Base-by-base conservation (phyloP, 2,113 vertebrate genomes). In the Sphyrna mokarran region DNA sequence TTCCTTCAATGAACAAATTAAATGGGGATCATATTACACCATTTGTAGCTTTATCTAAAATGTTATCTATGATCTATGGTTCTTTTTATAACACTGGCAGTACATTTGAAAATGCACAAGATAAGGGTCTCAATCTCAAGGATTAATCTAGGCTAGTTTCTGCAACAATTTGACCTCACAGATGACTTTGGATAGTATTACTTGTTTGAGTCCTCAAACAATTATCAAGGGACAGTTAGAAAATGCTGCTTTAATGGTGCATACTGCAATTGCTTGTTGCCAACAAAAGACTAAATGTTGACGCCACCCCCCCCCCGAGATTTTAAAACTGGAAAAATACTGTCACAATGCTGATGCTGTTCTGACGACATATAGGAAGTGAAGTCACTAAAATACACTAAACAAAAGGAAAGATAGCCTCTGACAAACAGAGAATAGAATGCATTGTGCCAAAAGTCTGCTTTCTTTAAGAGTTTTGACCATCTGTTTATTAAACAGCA, bases 61-160 rank as follows among this genome's bases (percentile, higher is more conserved):
- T 0, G 97, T 97, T 98, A 97, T 98, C 98, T 96, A 97, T 89
- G 97, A 97, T 97, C 96, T 96, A 96, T 96, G 97, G 97, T 96
- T 96, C 97, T 86, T 98, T 98, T 98, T 98, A 98, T 97, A 98
- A 97, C 97, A 96, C 96, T 7, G 33, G 97, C 96, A 96, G 96
- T 97, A 96, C 96, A 97, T 98, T 97, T 95, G 70, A 97, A 98
- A 97, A 96, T 97, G 97, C 97, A 97, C 96, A 97, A 97, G 97
- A 98, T 98, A 97, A 97, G 97, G 96, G 94, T 98, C 98, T 98
- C 98, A 97, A 98, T 98, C 98, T 98, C 97, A 96, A 1, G 97
- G 98, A 98, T 98, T 98, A 98, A 97, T 98, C 98, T 98, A 97
- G 96, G 97, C 97, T 97, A 96, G 96, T 96, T 96, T 97, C 97